Conservation (phyloP, 2,888 invertebrate species). For the Teleiodes luculella region DNA sequence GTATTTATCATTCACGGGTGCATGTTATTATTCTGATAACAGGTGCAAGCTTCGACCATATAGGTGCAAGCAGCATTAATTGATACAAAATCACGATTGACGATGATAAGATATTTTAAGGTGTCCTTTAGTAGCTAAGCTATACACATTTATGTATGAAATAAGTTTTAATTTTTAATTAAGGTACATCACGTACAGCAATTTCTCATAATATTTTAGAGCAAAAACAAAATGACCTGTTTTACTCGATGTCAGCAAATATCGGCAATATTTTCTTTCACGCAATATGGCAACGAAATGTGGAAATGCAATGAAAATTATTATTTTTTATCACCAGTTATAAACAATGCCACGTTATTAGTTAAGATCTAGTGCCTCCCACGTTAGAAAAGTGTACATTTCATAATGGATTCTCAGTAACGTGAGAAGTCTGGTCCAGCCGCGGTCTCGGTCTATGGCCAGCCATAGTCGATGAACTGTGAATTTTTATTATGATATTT, state of each 20-base stretch:
- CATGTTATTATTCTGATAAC: not conserved
- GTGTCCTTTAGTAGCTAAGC: not conserved
- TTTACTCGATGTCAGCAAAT: not conserved
- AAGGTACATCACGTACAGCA: not conserved
- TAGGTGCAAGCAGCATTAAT: not conserved
- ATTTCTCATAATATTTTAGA: no score
- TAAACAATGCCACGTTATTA: not conserved
- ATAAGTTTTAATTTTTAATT: not conserved
- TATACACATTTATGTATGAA: no score
- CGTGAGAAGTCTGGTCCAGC: constrained; percentile 32
- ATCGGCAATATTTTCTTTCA: not conserved
- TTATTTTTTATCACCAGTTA: not conserved
- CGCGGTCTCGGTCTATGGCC: constrained; percentile 11
- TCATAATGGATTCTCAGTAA: constrained; percentile 35
- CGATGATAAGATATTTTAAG: not conserved
- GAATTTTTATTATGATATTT: constrained; percentile 1
- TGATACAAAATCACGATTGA: not conserved
- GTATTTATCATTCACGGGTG: no score
- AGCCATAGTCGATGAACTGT: constrained; percentile 5
- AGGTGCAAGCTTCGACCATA: not conserved
- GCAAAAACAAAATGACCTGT: no score
- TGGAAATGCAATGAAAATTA: not conserved
- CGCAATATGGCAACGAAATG: not conserved
- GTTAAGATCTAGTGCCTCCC: constrained; percentile 12
- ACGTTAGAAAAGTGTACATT: constrained; percentile 16